Evolutionary conservation across 1,140 invertebrate genomes (phyloP), one percentile per base, ranked within the genome.

Genomic region (Sweltsa coloradensis): DNA sequence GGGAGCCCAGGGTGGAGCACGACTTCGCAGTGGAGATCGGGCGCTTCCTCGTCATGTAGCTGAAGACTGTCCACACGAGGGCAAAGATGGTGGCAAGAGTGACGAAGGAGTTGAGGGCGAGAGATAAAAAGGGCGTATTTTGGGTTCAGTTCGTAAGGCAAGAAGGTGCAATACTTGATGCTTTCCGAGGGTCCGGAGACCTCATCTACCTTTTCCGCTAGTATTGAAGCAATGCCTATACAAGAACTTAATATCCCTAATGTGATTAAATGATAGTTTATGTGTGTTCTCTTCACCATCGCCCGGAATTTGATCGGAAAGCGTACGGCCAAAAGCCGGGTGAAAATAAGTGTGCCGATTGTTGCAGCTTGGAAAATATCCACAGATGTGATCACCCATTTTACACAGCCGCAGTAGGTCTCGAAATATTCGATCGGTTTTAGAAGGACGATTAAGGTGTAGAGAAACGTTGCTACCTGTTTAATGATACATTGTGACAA

Each of bases 291-390:
- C 1, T 70, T 63, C 4, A 74, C 58, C 47, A 63, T 68, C 41
- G 68, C 65, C 11, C 66, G 60, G 40, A 72, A 62, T 43, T 58
- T 62, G 49, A 72, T 68, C 3, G 67, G 65, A 58, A 69, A 68
- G 36, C 67, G 62, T 0, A 60, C 45, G 1, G 65, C 65, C 18
- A 73, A 63, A 14, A 71, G 57, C 1, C 71, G 63, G 24, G 72
- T 69, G 4, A 72, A 60, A 2, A 67, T 61, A 27, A 76, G 56
- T 0, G 73, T 72, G 0, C 69, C 61, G n/a, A 75, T 51, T 7
- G 68, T 67, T 22, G 66, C 67, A 0, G 72, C 69, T 54, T 75
- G 72, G 34, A 74, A 70, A 0, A 71, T 69, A 48, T 73, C 64
- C 3, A 67, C 58, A 3, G 72, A 65, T 18, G 69, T 68, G 43